Evolutionary conservation across 2,888 invertebrate species (phyloP).

Genomic region (Trichopria drosophilae): DNA sequence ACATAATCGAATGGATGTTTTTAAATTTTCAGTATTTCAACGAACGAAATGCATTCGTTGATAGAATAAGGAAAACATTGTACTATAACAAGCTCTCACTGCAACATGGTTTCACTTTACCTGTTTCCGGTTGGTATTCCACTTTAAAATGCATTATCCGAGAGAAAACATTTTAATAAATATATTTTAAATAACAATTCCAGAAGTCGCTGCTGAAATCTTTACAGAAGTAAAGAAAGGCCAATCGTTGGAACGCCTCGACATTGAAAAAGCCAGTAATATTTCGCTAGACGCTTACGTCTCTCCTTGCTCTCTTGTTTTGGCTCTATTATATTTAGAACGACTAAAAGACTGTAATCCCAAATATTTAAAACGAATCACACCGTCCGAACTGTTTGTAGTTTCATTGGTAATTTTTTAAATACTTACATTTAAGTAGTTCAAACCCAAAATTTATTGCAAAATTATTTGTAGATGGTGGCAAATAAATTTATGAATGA

Average conservation of each 20-base stretch:
- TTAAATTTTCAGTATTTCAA: slow-evolving; percentile 66
- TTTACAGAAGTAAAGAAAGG: slow-evolving; percentile 80
- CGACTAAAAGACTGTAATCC: slow-evolving; percentile 80
- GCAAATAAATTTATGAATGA: slow-evolving; percentile 95
- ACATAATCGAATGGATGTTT: no score
- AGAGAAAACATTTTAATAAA: background rate
- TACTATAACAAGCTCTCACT: slow-evolving; percentile 83
- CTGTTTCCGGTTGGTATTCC: slow-evolving; percentile 72
- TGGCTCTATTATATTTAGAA: slow-evolving; percentile 92
- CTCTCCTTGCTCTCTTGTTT: slow-evolving; percentile 88
- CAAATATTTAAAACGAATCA: slow-evolving; percentile 78
- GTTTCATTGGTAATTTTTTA: slow-evolving; percentile 74
- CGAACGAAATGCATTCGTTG: slow-evolving; percentile 76
- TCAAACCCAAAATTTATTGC: slow-evolving; percentile 3
- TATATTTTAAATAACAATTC: slow-evolving; percentile 20
- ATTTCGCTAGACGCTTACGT: slow-evolving; percentile 80
- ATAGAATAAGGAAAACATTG: slow-evolving; percentile 82
- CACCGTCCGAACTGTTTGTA: slow-evolving; percentile 90
- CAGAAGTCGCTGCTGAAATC: slow-evolving; percentile 82
- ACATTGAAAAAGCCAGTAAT: slow-evolving; percentile 75
- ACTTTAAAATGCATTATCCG: slow-evolving; percentile 12
- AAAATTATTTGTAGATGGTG: slow-evolving; percentile 73
- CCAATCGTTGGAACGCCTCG: slow-evolving; percentile 75
- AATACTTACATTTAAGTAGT: background rate
- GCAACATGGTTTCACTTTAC: slow-evolving; percentile 73